Conservation (phyloP, 2,797 vertebrate genomes). For the Acestrorhynchus altus region DNA sequence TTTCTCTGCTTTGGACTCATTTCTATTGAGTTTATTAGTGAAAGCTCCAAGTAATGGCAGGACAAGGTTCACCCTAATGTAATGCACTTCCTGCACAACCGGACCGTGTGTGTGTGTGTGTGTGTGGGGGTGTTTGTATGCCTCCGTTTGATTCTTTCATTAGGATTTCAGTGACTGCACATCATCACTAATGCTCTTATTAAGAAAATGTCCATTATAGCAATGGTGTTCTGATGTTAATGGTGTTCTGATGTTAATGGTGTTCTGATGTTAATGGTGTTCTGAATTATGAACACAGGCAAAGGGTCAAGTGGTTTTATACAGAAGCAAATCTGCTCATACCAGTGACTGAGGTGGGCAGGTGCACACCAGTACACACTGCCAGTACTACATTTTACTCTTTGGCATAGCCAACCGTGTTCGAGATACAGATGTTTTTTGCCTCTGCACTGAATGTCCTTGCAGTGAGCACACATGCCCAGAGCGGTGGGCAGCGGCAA, state of each 20-base stretch:
- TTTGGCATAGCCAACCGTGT: too few relatives aligned
- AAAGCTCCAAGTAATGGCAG: neutral
- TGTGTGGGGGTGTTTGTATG: too few relatives aligned
- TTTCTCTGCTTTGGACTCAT: neutral
- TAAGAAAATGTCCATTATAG: neutral
- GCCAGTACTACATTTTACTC: too few relatives aligned
- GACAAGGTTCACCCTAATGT: neutral
- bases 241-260: neutral
- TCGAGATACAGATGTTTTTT: too few relatives aligned
- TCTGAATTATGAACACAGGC: neutral
- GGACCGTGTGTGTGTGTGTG: neutral
- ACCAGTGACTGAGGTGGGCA: slow-evolving; percentile 12
- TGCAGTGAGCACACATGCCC: too few relatives aligned
- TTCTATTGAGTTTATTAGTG: neutral
- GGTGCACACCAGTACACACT: too few relatives aligned
- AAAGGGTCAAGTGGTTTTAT: neutral
- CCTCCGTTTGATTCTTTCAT: neutral
- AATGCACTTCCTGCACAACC: neutral
- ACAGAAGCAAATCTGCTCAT: neutral
- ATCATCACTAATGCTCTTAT: neutral
- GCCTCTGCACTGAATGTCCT: too few relatives aligned
- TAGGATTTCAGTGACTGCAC: neutral
- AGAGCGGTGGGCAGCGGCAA: too few relatives aligned
- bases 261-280: neutral
- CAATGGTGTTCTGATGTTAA: neutral